Evolutionary conservation across 2,888 invertebrate species (phyloP), one percentile per base, ranked within the genome.

Genomic region (Leptothorax acervorum): DNA sequence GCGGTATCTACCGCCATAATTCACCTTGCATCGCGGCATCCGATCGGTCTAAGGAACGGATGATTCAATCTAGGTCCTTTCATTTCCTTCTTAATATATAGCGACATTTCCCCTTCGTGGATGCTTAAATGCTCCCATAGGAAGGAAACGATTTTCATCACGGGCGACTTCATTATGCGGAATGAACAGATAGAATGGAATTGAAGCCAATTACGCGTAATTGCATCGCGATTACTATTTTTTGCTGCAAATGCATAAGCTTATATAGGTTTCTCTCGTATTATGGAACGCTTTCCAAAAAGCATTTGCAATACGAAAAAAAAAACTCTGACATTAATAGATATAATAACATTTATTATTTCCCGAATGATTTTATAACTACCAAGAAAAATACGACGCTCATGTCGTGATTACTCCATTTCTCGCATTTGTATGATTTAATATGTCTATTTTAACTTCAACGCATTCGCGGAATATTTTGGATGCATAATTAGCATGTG

Each of bases 71-170:
- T 82, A 42, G 73, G 45, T 75, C 71, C 65, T 85, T 57, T 84
- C 83, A 84, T 82, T 86, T 82, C 78, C 76, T 78, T 75, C 82
- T 84, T 84, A 84, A 84, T 84, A 86, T 85, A 84, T 84, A 74
- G 71, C 74, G 75, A 68, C 48, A 48, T 68, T 68, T 78, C 60
- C 60, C 45, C 73, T 39, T 62, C 81, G 57, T 71, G 76, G 70
- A 75, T 83, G 39, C 83, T 83, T 85, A 76, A 84, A 82, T 60
- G 74, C 60, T 78, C 82, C 70, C 82, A 39, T 35, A 60, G 85
- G 81, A 83, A 82, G 55, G 76, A 65, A 65, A 71, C 66, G 79
- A 79, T 84, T 78, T 74, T 86, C 70, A 75, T 78, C 78, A 45
- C 31, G 75, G 74, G 45, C 79, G 70, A 65, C 75, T 82, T 84